Evolutionary conservation across 1,140 invertebrate species (phyloP).

Genomic region (Zaprionus nigranus): DNA sequence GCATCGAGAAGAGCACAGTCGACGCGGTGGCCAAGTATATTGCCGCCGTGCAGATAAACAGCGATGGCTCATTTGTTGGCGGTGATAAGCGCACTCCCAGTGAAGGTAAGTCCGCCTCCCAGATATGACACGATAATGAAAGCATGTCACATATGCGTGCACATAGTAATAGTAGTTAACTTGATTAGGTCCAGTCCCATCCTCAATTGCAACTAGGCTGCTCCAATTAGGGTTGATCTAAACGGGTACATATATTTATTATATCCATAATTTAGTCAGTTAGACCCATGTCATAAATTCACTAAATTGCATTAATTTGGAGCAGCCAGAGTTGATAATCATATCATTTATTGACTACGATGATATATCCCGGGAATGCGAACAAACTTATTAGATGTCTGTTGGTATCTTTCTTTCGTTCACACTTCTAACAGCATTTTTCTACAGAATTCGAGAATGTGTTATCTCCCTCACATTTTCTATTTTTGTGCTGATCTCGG

Average conservation of each 20-base stretch:
- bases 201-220: background rate
- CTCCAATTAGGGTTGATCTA: constrained; percentile 54
- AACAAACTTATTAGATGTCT: background rate
- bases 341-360: constrained; percentile 25
- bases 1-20: constrained; percentile 86
- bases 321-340: constrained; percentile 17
- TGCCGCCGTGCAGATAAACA: constrained; percentile 74
- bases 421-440: background rate
- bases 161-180: constrained; percentile 18
- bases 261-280: constrained; percentile 3
- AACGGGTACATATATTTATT: background rate
- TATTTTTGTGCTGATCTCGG: background rate
- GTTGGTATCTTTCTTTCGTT: background rate
- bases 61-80: constrained; percentile 76
- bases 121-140: constrained; percentile 50
- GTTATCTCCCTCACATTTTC: background rate
- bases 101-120: constrained; percentile 52
- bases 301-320: constrained; percentile 46
- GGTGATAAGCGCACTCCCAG: constrained; percentile 60
- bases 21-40: constrained; percentile 89
- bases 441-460: background rate
- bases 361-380: background rate
- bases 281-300: constrained; percentile 48
- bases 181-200: constrained; percentile 23
- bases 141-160: constrained; percentile 52